phyloP scores from a whole-genome alignment of 1,140 invertebrate species.

The Tenebrio molitor region DNA sequence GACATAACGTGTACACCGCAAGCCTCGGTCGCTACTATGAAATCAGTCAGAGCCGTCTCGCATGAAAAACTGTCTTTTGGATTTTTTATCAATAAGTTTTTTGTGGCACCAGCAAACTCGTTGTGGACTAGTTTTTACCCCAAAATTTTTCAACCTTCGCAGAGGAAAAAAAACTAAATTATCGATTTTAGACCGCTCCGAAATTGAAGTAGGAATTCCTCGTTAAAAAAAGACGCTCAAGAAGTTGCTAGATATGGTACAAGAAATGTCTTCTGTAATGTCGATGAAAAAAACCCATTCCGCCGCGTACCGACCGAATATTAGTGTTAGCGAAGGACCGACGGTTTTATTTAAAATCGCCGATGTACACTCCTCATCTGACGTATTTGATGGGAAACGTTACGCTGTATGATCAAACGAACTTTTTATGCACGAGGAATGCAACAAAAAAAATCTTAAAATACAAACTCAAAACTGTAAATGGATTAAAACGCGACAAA shows the following conservation, averaged over 20 bases:
- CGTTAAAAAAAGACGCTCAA: conserved; percentile 12
- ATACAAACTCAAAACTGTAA: neutral
- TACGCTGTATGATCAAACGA: neutral
- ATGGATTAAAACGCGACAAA: neutral
- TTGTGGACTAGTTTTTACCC: conserved; percentile 62
- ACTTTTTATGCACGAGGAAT: neutral
- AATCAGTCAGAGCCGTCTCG: conserved; percentile 58
- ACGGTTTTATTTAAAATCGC: conserved; percentile 16
- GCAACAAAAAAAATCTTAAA: conserved; percentile 4
- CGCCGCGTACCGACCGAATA: conserved; percentile 5
- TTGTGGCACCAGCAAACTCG: conserved; percentile 61
- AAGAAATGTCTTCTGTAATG: conserved; percentile 23
- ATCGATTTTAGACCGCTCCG: conserved; percentile 60
- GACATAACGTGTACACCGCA: conserved; percentile 40
- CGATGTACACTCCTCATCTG: conserved; percentile 16
- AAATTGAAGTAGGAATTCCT: conserved; percentile 61
- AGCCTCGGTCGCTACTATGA: conserved; percentile 52
- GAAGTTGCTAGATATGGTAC: conserved; percentile 29
- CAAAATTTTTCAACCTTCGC: conserved; percentile 55
- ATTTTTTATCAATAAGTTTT: conserved; percentile 57
- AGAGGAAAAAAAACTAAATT: conserved; percentile 61
- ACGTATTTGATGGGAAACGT: conserved; percentile 17
- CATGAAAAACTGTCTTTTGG: conserved; percentile 61
- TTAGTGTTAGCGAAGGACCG: neutral
- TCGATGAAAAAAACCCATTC: conserved; percentile 15